Evolutionary conservation across 2,888 invertebrate genomes (phyloP).

Genomic region (Allacma fusca): DNA sequence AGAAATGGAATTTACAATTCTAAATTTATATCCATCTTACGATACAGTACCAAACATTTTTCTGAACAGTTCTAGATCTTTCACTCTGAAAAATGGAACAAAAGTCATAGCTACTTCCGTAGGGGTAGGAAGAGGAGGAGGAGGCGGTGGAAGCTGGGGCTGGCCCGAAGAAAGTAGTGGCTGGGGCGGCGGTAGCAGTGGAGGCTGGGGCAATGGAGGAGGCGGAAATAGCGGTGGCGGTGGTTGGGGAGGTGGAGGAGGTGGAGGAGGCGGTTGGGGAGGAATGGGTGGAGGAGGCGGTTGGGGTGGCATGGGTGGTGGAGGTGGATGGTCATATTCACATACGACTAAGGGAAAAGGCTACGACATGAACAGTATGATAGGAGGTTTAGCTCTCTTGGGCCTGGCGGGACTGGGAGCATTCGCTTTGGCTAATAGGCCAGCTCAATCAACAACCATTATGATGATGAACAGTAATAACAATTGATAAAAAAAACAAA

Average conservation of each 20-base stretch:
- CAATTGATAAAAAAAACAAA: no score
- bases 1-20: no score
- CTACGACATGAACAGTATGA: not conserved
- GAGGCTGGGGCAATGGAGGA: not conserved
- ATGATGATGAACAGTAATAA: slow-evolving; percentile 32
- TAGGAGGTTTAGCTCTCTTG: slow-evolving; percentile 16
- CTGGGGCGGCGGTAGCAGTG: not conserved
- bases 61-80: not conserved
- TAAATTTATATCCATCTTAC: no score
- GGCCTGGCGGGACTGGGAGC: slow-evolving; percentile 16
- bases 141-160: slow-evolving; percentile 37
- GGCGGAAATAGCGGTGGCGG: not conserved
- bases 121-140: not conserved
- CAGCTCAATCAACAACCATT: slow-evolving; percentile 19
- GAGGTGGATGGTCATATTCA: slow-evolving; percentile 18
- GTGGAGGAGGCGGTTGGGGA: slow-evolving; percentile 34
- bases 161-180: slow-evolving; percentile 9
- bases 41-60: no score
- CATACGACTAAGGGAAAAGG: slow-evolving; percentile 20
- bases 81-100: not conserved
- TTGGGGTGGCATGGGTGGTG: not conserved
- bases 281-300: not conserved
- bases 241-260: not conserved
- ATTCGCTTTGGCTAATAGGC: slow-evolving; percentile 1
- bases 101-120: not conserved